phyloP scores from a whole-genome alignment of 2,888 invertebrate genomes.

The Agonopterix arenella region DNA sequence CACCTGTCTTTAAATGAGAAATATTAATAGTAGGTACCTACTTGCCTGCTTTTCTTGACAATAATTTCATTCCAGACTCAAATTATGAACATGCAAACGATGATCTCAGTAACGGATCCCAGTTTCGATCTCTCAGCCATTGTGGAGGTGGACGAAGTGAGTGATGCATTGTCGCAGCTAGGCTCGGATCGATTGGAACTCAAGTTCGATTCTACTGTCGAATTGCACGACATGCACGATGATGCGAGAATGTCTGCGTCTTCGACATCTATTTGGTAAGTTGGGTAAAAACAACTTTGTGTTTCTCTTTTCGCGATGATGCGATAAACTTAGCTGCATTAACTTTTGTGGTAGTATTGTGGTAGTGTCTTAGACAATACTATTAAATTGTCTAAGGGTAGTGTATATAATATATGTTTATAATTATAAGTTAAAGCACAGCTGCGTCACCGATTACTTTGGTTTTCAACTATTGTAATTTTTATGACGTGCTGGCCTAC shows the following conservation, averaged over 20 bases:
- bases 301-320: no score
- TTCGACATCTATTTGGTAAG: slow-evolving; percentile 60
- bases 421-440: no score
- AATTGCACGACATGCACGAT: slow-evolving; percentile 49
- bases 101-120: slow-evolving; percentile 63
- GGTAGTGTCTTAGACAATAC: no score
- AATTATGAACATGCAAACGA: slow-evolving; percentile 65
- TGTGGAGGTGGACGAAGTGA: slow-evolving; percentile 62
- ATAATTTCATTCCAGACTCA: slow-evolving; percentile 41
- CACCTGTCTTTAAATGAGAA: no score
- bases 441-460: no score
- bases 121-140: slow-evolving; percentile 69
- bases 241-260: slow-evolving; percentile 46
- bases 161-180: slow-evolving; percentile 45
- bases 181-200: slow-evolving; percentile 57
- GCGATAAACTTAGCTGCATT: no score
- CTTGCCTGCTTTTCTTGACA: background rate
- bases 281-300: background rate
- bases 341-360: no score
- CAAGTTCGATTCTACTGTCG: slow-evolving; percentile 53
- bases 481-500: no score
- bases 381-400: no score
- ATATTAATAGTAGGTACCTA: background rate
- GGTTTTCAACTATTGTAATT: no score
- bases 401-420: no score